Percentiles rank a stretch among this genome's conserved stretches.
phyloP scores from a whole-genome alignment of 2,888 invertebrate species.

The Synanthedon myopaeformis region DNA sequence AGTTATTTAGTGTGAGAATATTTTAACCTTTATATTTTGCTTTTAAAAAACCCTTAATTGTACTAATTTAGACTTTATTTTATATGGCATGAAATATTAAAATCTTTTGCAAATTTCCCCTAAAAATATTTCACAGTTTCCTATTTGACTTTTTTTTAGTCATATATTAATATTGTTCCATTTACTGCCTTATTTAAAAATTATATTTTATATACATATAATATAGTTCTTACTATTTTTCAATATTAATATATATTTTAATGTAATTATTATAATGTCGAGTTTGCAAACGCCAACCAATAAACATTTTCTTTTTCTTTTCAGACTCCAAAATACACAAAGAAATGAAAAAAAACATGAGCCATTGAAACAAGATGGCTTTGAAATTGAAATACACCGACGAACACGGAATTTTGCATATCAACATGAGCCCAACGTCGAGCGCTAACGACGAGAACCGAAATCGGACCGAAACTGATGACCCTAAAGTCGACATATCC shows the following conservation, averaged over 20 bases:
- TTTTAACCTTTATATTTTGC: no score
- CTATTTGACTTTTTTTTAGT: no score
- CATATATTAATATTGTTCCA: no score
- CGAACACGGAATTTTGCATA: slow-evolving; percentile 59
- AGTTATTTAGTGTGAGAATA: no score
- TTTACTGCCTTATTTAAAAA: no score
- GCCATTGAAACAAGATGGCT: slow-evolving; percentile 33
- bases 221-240: no score
- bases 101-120: no score
- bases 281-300: not conserved
- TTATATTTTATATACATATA: no score
- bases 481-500: slow-evolving; percentile 22
- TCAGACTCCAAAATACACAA: slow-evolving; percentile 14
- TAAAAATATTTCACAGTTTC: no score
- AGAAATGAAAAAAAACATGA: slow-evolving; percentile 6
- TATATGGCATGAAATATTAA: no score
- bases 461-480: slow-evolving; percentile 6
- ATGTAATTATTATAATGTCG: not conserved
- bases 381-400: slow-evolving; percentile 58
- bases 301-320: slow-evolving; percentile 6
- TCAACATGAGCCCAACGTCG: slow-evolving; percentile 52
- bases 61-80: no score
- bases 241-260: not conserved
- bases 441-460: slow-evolving; percentile 21
- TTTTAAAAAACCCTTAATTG: no score